Conservation (phyloP, 2,113 vertebrate species). For the Rattus norvegicus region GRCr8 NC_086032.1:108778501-108779000, state of each 20-base stretch:
- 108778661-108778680: slow-evolving; percentile 96
- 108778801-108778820: background rate
- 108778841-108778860: background rate
- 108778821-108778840: background rate
- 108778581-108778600: slow-evolving; percentile 97
- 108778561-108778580: slow-evolving; percentile 74
- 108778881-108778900: background rate
- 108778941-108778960: background rate
- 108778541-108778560: background rate
- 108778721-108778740: slow-evolving; percentile 94
- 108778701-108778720: slow-evolving; percentile 97
- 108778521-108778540: too few relatives aligned
- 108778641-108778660: slow-evolving; percentile 94
- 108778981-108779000: background rate
- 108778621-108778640: slow-evolving; percentile 94
- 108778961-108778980: background rate
- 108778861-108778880: background rate
- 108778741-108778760: background rate
- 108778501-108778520: too few relatives aligned
- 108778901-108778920: background rate
- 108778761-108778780: background rate
- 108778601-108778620: slow-evolving; percentile 93
- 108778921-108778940: background rate
- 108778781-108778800: background rate
- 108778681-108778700: slow-evolving; percentile 98